A percentile compares a stretch with the other conserved stretches of the same genome.
These are phyloP conservation scores for Ageneiosus marmoratus DNA, from an alignment of 2,113 vertebrate species.

Conservation along the genomic window DNA sequence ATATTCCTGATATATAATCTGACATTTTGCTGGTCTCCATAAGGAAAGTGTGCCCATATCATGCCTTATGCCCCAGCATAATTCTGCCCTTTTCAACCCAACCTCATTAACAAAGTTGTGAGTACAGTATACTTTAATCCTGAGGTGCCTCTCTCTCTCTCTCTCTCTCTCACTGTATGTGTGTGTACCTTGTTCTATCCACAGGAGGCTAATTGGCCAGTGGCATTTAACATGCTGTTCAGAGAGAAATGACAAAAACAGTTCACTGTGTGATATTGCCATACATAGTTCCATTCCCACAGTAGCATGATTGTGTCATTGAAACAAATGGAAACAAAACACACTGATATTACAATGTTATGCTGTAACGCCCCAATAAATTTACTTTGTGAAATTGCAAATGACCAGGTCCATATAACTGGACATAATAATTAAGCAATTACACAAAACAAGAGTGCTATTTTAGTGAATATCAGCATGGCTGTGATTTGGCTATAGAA, in stretches of 20 bases:
- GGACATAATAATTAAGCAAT: neutral
- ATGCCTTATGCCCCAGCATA: neutral
- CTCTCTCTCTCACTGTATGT: slow-evolving; percentile 24
- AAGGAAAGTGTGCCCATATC: neutral
- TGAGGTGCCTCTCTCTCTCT: neutral
- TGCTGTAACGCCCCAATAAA: neutral
- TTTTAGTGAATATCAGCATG: neutral
- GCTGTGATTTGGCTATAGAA: neutral
- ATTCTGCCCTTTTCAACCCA: slow-evolving; percentile 11
- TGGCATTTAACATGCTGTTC: slow-evolving; percentile 44
- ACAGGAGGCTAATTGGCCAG: slow-evolving; percentile 42
- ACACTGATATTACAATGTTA: neutral
- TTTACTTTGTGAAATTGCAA: neutral
- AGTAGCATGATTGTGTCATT: neutral
- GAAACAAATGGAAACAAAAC: neutral
- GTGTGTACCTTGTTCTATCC: slow-evolving; percentile 2
- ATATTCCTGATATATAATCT: too few relatives aligned
- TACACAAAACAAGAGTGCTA: neutral
- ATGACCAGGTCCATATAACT: neutral
- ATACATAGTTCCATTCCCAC: slow-evolving; percentile 11
- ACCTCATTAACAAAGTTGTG: slow-evolving; percentile 28
- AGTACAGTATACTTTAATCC: slow-evolving; percentile 12
- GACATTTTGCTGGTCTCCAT: too few relatives aligned
- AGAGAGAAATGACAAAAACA: slow-evolving; percentile 12
- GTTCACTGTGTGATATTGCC: slow-evolving; percentile 27